phyloP scores from a whole-genome alignment of 2,888 invertebrate genomes.

The Notocelia uddmanniana region DNA sequence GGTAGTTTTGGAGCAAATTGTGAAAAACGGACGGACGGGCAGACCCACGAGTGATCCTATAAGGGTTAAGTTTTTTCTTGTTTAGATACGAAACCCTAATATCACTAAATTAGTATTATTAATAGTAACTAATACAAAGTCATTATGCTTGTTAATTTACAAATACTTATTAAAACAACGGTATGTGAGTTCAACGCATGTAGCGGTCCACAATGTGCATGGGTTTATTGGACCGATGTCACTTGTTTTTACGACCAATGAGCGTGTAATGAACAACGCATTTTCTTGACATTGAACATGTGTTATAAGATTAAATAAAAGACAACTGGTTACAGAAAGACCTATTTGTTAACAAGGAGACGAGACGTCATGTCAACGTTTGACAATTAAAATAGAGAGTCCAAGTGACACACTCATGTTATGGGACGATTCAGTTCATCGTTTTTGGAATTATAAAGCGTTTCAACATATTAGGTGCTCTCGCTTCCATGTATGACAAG shows the following conservation, averaged over 20 bases:
- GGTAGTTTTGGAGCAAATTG: too few species aligned
- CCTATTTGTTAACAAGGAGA: conserved; percentile 15
- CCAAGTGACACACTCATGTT: not conserved
- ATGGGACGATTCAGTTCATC: not conserved
- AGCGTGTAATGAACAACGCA: conserved; percentile 25
- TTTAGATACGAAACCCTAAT: too few species aligned
- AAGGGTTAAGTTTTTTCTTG: too few species aligned
- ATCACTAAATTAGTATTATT: too few species aligned
- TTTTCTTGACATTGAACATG: conserved; percentile 24
- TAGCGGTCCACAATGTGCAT: not conserved
- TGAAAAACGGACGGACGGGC: too few species aligned
- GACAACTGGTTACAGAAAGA: not conserved
- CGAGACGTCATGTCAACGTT: conserved; percentile 17
- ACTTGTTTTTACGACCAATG: conserved; percentile 14
- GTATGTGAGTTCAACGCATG: not conserved
- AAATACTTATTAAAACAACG: not conserved
- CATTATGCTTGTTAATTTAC: too few species aligned
- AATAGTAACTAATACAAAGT: too few species aligned
- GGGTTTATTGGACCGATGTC: conserved; percentile 16
- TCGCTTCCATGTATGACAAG: too few species aligned
- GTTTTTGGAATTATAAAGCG: too few species aligned
- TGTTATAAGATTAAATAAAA: conserved; percentile 9
- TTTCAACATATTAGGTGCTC: too few species aligned
- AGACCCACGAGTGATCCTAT: too few species aligned
- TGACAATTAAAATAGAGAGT: not conserved